Percentiles rank a stretch among this genome's conserved stretches.
Conservation (phyloP, 2,888 invertebrate genomes). For the Diabrotica balteata region DNA sequence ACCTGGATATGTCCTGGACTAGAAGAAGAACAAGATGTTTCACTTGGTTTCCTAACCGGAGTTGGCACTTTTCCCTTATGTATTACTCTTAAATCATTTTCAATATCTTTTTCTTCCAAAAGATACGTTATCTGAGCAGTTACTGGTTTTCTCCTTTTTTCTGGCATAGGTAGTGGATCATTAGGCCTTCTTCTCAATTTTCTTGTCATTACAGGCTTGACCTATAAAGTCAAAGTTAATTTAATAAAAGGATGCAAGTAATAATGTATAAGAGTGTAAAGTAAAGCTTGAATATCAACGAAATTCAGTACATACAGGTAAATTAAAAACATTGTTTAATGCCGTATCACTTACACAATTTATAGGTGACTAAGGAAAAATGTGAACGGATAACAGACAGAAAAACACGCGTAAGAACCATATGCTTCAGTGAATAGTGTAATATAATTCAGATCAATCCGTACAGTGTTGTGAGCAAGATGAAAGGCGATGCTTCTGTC, state of each 20-base stretch:
- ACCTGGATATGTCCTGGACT: constrained; percentile 59
- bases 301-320: too few relatives aligned
- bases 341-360: too few relatives aligned
- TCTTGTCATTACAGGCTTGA: constrained; percentile 95
- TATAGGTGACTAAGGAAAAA: too few relatives aligned
- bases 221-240: constrained; percentile 49
- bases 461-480: too few relatives aligned
- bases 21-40: constrained; percentile 47
- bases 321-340: too few relatives aligned
- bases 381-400: too few relatives aligned
- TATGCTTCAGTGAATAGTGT: too few relatives aligned
- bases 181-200: constrained; percentile 92
- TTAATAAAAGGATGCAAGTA: not conserved
- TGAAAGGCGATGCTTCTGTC: too few relatives aligned
- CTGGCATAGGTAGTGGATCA: constrained; percentile 88
- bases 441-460: too few relatives aligned
- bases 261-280: too few relatives aligned
- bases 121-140: constrained; percentile 85
- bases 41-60: constrained; percentile 65
- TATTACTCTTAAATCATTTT: constrained; percentile 78
- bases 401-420: too few relatives aligned
- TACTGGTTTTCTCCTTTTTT: constrained; percentile 86
- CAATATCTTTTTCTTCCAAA: constrained; percentile 88
- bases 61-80: constrained; percentile 65
- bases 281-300: too few relatives aligned